Percentiles rank a stretch among this genome's conserved stretches.
Conservation (phyloP, 2,888 invertebrate species). For the Hofmannophila pseudospretella region DNA sequence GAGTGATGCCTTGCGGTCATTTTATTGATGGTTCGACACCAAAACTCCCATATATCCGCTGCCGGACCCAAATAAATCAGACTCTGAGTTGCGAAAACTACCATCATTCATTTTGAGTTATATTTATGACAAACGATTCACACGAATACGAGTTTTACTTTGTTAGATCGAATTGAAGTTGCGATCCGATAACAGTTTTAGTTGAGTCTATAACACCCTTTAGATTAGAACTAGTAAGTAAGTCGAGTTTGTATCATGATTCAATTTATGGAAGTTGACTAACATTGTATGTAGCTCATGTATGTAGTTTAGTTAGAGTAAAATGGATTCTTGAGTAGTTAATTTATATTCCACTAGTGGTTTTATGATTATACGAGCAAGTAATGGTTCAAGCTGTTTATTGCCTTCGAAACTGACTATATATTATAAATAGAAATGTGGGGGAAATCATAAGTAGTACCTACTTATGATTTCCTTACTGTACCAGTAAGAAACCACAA, state of each 20-base stretch:
- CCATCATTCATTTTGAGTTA: constrained; percentile 46
- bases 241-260: not conserved
- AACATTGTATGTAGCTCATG: no score
- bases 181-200: constrained; percentile 6
- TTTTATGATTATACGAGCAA: no score
- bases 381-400: no score
- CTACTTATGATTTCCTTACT: no score
- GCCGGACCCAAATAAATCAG: constrained; percentile 55
- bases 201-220: constrained; percentile 1
- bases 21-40: constrained; percentile 54
- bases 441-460: no score
- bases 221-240: constrained; percentile 3
- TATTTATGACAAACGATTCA: constrained; percentile 25
- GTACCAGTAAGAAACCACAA: no score
- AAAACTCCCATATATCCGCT: constrained; percentile 45
- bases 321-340: no score
- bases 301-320: no score
- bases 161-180: constrained; percentile 2
- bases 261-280: not conserved
- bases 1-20: constrained; percentile 48
- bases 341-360: no score
- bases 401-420: no score
- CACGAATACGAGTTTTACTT: constrained; percentile 1
- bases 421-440: no score
- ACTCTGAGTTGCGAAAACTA: constrained; percentile 43